Base-by-base conservation (phyloP, 2,113 vertebrate species). In the Cromileptes altivelis region DNA sequence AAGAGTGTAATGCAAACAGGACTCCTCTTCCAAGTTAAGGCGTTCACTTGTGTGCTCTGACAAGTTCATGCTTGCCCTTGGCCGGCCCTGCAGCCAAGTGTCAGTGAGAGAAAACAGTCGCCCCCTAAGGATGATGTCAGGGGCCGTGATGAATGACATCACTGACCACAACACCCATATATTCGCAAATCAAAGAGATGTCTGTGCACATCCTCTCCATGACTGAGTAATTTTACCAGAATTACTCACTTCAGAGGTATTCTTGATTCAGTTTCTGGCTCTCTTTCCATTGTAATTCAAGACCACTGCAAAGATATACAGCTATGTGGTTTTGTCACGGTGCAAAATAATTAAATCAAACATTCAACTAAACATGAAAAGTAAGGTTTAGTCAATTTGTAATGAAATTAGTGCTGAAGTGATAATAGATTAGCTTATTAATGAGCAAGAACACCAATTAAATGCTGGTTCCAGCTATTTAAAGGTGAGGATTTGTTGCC, bases 111-210 rank as follows among this genome's bases (percentile, higher is more conserved):
- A 86, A 89, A 92, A 87, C 91, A 90, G 80, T 80, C 62, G 18
- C 69, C 81, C 88, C 72, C 47, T 70, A 37, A 84, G 82, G 84
- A 93, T 86, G 87, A 90, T 89, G 86, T 93, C 83, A 91, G 81
- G 42, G 40, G 64, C 63, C 53, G 45, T 89, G 81, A 91, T 82
- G 73, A 82, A 90, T 93, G 92, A 94, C 86, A 87, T 90, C 89
- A 85, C 78, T 87, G 88, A 90, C 88, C 84, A 64, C 77, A 78
- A 72, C 75, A 85, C 17, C 65, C 42, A 64, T 53, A 63, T 13
- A n/a, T 79, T 73, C 72, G 82, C 88, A 90, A 76, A 81, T 83
- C 87, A 82, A 75, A 73, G 10, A 68, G 14, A 78, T 30, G 60
- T 62, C 72, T 25, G 68, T 78, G 67, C 74, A 75, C 65, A 80